Percentiles rank a stretch among this genome's conserved stretches.
Conservation (phyloP, 2,797 vertebrate genomes). For the Cercopithecus diana region DNA sequence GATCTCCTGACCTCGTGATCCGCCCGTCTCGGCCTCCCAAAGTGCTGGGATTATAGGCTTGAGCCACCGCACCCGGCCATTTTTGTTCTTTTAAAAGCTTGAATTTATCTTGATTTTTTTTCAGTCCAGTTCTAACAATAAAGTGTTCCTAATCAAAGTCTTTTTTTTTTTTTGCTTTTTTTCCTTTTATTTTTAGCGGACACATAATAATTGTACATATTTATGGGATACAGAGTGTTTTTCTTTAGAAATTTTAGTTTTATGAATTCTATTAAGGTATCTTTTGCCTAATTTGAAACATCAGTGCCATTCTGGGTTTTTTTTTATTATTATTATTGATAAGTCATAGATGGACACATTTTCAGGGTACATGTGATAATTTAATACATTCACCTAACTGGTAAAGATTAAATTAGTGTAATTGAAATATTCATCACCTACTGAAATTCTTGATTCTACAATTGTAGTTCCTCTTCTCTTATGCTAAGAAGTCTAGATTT, state of each 20-base stretch:
- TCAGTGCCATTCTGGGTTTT: not conserved
- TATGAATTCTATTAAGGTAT: not conserved
- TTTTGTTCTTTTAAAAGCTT: slow-evolving; percentile 2
- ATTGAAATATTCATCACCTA: not conserved
- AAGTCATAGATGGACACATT: not conserved
- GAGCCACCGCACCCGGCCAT: no score
- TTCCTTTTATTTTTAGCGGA: not conserved
- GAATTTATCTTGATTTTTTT: not conserved
- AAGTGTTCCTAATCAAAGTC: not conserved
- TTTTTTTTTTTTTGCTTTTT: not conserved
- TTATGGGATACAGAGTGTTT: not conserved
- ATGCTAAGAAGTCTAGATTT: not conserved
- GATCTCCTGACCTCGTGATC: no score
- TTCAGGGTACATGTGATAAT: not conserved
- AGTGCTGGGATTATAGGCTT: no score
- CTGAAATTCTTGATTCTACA: not conserved
- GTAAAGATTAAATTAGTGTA: not conserved
- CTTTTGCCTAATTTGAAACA: not conserved
- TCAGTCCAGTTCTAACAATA: not conserved
- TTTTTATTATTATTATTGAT: not conserved
- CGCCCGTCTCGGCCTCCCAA: no score
- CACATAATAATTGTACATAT: not conserved
- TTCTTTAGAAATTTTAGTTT: not conserved
- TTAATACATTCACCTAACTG: not conserved
- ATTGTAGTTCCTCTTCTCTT: not conserved